Evolutionary conservation across 2,888 invertebrate genomes (phyloP), one percentile per base, ranked within the genome.

Genomic region (Drosophila sordidapex): DNA sequence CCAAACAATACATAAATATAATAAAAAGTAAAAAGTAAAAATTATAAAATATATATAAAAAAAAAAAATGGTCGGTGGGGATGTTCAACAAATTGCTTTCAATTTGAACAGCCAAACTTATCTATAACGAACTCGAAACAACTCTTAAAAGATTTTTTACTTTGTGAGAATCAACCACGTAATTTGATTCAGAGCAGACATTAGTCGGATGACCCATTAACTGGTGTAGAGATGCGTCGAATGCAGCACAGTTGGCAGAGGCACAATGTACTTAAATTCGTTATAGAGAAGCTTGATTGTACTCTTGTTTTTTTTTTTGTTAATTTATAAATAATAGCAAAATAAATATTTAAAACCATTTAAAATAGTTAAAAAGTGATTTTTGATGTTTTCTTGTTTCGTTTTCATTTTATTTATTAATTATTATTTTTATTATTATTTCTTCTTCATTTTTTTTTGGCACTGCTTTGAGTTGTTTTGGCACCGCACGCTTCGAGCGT

Each of bases 381-480:
- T 38, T 54, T 33, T 33, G 8, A 62, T 36, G 54, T 11, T 49
- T 31, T 11, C 40, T 31, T 52, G 53, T 57, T 40, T 25, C 46
- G 8, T 46, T 53, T 38, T 56, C 48, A 0, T 29, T 56, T 46
- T 46, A 11, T 46, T 46, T 25, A 46, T 46, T 25, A 46, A 38
- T 71, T 63, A 29, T 49, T n/a, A 27, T 43, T 52, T 64, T 71
- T 57, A 57, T 70, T 64, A 67, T 72, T 66, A 11, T 76, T 59
- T 62, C 31, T 18, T 35, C 57, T 48, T 40, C 53, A 62, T 56
- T 2, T 27, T 60, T 87, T 83, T 89, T 86, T 85, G 89, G 85
- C 85, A 85, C 89, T 85, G 89, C 88, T 89, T 85, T 89, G 75
- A 85, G 87, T 87, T 74, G 53, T 85, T 86, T 86, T 89, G 90